A percentile compares a stretch with the other conserved stretches of the same genome.
These are phyloP conservation scores for Oscheius onirici DNA, from an alignment of 2,888 invertebrate genomes.

Conservation along the genomic window DNA sequence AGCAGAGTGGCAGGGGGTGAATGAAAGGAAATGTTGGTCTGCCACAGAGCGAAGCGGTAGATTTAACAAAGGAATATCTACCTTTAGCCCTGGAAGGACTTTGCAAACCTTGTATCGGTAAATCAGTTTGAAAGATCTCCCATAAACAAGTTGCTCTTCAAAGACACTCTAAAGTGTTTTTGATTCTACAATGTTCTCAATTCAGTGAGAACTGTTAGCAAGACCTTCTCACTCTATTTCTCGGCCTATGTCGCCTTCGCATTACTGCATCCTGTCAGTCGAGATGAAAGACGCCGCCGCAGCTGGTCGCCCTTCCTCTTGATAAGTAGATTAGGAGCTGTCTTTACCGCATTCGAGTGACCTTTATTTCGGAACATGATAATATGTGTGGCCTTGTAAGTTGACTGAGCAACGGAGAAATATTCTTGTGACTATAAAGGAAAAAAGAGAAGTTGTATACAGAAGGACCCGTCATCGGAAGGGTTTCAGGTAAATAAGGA, in stretches of 20 bases:
- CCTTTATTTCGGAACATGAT: neutral
- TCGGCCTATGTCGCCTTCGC: neutral
- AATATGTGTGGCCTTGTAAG: neutral
- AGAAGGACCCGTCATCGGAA: neutral
- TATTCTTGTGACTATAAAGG: neutral
- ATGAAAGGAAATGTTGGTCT: no score
- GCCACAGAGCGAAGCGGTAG: no score
- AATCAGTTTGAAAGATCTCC: no score
- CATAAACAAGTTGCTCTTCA: no score
- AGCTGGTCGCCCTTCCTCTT: constrained; percentile 30
- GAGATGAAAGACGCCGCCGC: constrained; percentile 26
- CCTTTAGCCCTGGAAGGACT: no score
- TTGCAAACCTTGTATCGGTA: no score
- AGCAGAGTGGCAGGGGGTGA: no score
- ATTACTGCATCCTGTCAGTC: constrained; percentile 30
- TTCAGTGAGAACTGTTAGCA: no score
- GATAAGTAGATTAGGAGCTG: constrained; percentile 35
- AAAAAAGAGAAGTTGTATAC: constrained; percentile 6
- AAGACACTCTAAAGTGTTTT: no score
- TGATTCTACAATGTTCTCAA: no score
- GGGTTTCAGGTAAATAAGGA: neutral
- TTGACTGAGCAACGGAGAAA: neutral
- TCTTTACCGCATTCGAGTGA: constrained; percentile 27
- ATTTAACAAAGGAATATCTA: no score
- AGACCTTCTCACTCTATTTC: neutral